Percentiles rank a stretch among this genome's conserved stretches.
Conservation (phyloP, 2,113 vertebrate genomes). For the Mystacornis crossleyi region DNA sequence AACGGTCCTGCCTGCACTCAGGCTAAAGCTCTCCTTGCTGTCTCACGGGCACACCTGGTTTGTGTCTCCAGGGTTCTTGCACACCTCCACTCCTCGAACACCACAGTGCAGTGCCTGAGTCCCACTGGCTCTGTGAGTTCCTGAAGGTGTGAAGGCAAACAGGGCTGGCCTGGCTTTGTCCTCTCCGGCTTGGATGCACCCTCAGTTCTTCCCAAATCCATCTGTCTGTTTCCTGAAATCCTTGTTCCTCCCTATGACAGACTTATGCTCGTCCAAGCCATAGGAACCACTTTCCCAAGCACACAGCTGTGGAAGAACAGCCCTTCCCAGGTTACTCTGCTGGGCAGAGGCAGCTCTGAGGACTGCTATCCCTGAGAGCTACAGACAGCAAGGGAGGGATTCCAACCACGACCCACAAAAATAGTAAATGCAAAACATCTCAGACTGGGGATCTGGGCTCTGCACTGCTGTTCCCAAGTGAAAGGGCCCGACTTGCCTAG, state of each 20-base stretch:
- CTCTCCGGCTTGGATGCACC: background rate
- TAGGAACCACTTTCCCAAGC: background rate
- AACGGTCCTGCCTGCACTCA: background rate
- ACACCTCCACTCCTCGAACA: background rate
- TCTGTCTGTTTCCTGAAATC: background rate
- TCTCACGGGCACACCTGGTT: background rate
- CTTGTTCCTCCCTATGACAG: background rate
- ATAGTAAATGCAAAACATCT: background rate
- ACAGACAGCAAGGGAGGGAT: background rate
- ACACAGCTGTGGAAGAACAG: background rate
- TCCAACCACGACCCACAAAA: background rate
- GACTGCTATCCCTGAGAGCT: background rate
- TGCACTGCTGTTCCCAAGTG: background rate
- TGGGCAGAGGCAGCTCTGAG: background rate
- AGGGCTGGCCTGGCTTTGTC: background rate
- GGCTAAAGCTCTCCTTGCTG: background rate
- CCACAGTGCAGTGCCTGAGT: background rate
- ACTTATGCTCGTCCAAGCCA: rapidly evolving
- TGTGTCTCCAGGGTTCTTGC: background rate
- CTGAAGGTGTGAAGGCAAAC: background rate
- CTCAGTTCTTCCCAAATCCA: background rate
- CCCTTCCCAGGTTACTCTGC: background rate
- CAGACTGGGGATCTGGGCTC: background rate
- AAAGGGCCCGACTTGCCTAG: background rate
- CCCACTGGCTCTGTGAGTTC: background rate